These are phyloP conservation scores for Epizoanthus stellaris DNA, from an alignment of 92 coral and sea anemone species.

Conservation along the genomic window DNA sequence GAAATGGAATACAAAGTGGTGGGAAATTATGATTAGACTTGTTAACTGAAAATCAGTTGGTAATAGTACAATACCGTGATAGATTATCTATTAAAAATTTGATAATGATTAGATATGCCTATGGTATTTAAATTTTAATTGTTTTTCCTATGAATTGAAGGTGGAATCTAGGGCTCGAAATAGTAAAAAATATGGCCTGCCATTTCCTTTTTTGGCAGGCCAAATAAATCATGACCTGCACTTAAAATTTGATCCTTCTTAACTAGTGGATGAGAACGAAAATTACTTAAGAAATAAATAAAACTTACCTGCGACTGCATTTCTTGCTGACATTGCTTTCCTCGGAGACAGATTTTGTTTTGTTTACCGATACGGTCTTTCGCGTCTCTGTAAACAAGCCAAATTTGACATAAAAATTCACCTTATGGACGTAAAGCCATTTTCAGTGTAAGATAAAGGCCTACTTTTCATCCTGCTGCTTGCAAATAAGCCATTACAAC, in stretches of 20 bases:
- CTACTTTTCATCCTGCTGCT: slow-evolving; percentile 20
- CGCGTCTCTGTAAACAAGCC: background rate
- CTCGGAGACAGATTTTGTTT: background rate
- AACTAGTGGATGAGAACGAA: background rate
- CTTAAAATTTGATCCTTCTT: background rate
- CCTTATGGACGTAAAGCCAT: background rate
- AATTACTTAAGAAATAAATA: background rate
- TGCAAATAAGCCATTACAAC: background rate
- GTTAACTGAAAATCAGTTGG: background rate
- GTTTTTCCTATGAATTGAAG: no score
- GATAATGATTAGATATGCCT: no score
- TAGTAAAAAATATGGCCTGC: no score
- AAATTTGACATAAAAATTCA: background rate
- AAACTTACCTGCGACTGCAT: slow-evolving; percentile 14
- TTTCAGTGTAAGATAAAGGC: background rate
- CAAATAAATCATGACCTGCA: background rate
- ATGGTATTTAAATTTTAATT: no score
- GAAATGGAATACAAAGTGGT: no score
- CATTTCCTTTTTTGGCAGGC: no score
- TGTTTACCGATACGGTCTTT: background rate
- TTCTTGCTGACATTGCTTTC: background rate
- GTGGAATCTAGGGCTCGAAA: no score
- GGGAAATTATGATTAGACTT: background rate
- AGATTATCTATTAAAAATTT: no score
- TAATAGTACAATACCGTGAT: no score